A percentile compares a stretch with the other conserved stretches of the same genome.
Evolutionary conservation across 1,140 invertebrate genomes (phyloP).

Genomic region (Bathynomus jamesi): DNA sequence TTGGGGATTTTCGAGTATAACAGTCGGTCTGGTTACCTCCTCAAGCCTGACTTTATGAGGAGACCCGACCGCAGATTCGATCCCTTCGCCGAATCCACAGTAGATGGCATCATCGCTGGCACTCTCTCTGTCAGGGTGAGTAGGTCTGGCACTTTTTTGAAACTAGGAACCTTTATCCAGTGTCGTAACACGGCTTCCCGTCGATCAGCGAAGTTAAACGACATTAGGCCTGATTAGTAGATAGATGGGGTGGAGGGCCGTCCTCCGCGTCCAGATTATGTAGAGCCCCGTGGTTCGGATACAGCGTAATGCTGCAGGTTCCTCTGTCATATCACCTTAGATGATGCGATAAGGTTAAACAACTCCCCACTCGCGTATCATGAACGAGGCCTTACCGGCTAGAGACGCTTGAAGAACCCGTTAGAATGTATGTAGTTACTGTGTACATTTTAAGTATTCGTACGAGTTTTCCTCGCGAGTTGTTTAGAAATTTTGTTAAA

Average conservation of each 20-base stretch:
- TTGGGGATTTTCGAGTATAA: slow-evolving; percentile 98
- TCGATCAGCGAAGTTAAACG: no score
- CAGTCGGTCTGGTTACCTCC: slow-evolving; percentile 78
- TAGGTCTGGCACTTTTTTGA: slow-evolving; percentile 45
- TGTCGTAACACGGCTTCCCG: no score
- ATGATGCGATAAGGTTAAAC: no score
- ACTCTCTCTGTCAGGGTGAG: slow-evolving; percentile 80
- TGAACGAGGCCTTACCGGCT: no score
- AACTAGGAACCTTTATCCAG: slow-evolving; percentile 79
- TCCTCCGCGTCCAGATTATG: no score
- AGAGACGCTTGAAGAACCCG: no score
- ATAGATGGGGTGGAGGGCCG: slow-evolving; percentile 95
- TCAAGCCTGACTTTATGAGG: slow-evolving; percentile 98
- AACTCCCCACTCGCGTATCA: no score
- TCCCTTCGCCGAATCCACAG: slow-evolving; percentile 96
- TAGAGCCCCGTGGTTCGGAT: no score
- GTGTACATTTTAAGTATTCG: no score
- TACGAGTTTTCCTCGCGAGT: no score
- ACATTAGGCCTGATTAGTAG: slow-evolving; percentile 91
- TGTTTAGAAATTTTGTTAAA: no score
- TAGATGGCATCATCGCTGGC: slow-evolving; percentile 99
- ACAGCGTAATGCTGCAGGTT: slow-evolving; percentile 99
- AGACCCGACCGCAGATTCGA: slow-evolving; percentile 87
- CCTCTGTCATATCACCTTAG: slow-evolving; percentile 97
- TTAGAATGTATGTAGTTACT: no score